A percentile compares a stretch with the other conserved stretches of the same genome.
These are phyloP conservation scores for Schizaphis graminum DNA, from an alignment of 2,888 invertebrate species.

Conservation along the genomic window DNA sequence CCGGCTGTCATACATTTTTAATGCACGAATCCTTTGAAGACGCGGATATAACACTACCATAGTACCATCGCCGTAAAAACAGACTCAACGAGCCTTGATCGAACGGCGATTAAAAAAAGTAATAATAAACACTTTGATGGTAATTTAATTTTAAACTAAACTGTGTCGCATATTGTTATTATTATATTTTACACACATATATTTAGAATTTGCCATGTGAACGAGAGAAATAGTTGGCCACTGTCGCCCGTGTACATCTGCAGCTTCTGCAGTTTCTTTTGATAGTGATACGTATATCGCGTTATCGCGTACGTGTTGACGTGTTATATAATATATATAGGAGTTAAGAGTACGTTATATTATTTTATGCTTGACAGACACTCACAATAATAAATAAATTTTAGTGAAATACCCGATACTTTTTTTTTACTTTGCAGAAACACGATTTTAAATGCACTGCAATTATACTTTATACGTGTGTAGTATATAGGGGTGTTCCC, in stretches of 20 bases:
- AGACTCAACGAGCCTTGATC: not conserved
- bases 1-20: not conserved
- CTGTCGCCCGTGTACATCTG: not conserved
- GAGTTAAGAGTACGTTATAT: not conserved
- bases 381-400: not conserved
- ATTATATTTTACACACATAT: not conserved
- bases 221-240: not conserved
- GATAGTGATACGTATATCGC: not conserved
- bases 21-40: constrained; percentile 8
- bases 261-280: not conserved
- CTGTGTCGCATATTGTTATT: not conserved
- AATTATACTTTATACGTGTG: not conserved
- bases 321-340: not conserved
- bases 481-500: too few species aligned
- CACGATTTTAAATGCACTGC: not conserved
- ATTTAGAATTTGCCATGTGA: not conserved
- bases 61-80: not conserved
- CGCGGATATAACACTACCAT: not conserved
- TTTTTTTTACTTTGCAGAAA: not conserved
- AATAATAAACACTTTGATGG: not conserved
- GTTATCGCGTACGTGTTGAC: not conserved
- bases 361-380: not conserved
- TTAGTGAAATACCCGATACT: not conserved
- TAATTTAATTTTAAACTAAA: not conserved
- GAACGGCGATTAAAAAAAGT: not conserved